These are phyloP conservation scores for Dinomys branickii DNA, from an alignment of 2,113 vertebrate species.

Conservation along the genomic window DNA sequence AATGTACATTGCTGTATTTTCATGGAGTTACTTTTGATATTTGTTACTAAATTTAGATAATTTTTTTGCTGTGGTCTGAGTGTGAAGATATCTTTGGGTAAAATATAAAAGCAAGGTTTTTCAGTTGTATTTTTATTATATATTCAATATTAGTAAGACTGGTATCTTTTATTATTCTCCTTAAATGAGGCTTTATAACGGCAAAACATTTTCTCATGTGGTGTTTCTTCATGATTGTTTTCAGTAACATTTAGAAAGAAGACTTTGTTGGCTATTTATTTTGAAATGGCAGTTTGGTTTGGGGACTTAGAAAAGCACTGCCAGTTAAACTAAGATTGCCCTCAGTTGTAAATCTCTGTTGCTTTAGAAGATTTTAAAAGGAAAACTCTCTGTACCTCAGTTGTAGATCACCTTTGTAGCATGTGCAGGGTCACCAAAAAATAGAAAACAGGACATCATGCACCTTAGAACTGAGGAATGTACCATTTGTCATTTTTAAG, in stretches of 20 bases:
- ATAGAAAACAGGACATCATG: neutral
- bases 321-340: neutral
- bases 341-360: neutral
- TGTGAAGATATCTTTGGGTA: slow-evolving; percentile 89
- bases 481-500: neutral
- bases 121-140: slow-evolving; percentile 26
- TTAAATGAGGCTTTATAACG: slow-evolving; percentile 29
- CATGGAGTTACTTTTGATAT: neutral
- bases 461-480: slow-evolving; percentile 13
- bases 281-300: slow-evolving; percentile 52
- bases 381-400: neutral
- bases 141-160: slow-evolving; percentile 35
- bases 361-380: neutral
- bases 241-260: slow-evolving; percentile 21
- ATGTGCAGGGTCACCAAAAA: too few species aligned
- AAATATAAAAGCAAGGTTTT: slow-evolving; percentile 46
- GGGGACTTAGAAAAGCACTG: neutral
- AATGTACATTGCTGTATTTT: neutral
- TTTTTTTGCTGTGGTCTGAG: slow-evolving; percentile 60
- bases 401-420: neutral
- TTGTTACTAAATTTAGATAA: slow-evolving; percentile 31
- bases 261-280: slow-evolving; percentile 10
- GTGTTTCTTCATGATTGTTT: slow-evolving; percentile 19
- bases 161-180: neutral
- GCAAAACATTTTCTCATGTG: slow-evolving; percentile 40